phyloP scores from a whole-genome alignment of 2,888 invertebrate species.

The Subacronicta megacephala region DNA sequence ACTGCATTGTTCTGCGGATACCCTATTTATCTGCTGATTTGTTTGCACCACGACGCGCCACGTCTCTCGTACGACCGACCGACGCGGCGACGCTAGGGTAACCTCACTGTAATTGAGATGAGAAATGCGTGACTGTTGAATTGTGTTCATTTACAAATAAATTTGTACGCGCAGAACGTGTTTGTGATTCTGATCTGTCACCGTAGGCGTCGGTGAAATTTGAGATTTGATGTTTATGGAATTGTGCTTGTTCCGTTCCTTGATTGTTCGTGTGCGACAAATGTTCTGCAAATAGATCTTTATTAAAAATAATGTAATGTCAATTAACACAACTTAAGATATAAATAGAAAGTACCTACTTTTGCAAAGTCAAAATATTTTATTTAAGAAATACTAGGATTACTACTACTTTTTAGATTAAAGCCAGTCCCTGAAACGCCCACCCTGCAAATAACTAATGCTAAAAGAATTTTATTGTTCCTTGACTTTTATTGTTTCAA shows the following conservation, averaged over 20 bases:
- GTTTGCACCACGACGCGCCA: conserved; percentile 79
- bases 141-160: conserved; percentile 69
- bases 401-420: no score
- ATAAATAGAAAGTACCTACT: no score
- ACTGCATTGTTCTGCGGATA: conserved; percentile 80
- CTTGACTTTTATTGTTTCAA: no score
- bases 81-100: conserved; percentile 64
- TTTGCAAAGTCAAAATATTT: no score
- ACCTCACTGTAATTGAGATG: conserved; percentile 76
- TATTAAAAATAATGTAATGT: no score
- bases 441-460: no score
- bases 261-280: conserved; percentile 4
- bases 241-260: conserved; percentile 19
- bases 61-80: conserved; percentile 61
- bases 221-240: conserved; percentile 34
- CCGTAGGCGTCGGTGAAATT: conserved; percentile 19
- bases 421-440: no score
- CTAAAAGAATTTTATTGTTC: no score
- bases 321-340: no score
- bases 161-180: conserved; percentile 40
- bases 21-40: conserved; percentile 85
- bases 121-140: conserved; percentile 68
- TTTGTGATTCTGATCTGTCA: conserved; percentile 42
- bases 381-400: no score
- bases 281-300: background rate